Base-by-base conservation (phyloP, 2,888 invertebrate genomes). In the Auanema freiburgensis region DNA sequence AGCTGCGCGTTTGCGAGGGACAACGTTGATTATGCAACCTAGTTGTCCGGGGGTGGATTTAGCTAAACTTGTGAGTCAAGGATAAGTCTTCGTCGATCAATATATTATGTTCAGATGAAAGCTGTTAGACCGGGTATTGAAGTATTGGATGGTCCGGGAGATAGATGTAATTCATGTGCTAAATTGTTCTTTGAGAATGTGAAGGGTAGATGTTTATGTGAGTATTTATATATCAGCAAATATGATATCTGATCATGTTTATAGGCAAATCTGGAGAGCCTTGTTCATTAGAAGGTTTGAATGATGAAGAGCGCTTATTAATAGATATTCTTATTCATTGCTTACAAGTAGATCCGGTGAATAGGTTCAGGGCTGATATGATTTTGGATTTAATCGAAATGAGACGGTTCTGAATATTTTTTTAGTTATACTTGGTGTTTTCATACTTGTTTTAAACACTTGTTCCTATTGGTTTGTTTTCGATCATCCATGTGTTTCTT, bases 41-140 rank as follows among this genome's bases (percentile, higher is more conserved):
- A 8, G 18, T 5, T 59, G 44, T 44, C 65, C 65, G 4, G 68
- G 68, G 4, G 57, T 69, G 5, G 63, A 69, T 52, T 50, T 66
- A 46, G 59, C 58, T 16, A 63, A 63, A 42, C 40, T 69, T 42
- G 67, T 65, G 16, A 51, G 67, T 60, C n/a, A 14, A 24, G 2
- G 18, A 4, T 16, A 10, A 52, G 10, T 16, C 2, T 24, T 4
- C 4, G 10, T 21, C n/a, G 8, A 18, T n/a, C n/a, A 52, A 52
- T 23, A 11, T 10, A 4, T 23, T 8, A 12, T 1, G 11, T 52
- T 58, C 46, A 63, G 63, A 58, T 53, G 54, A 46, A 24, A 21
- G n/a, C 41, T 10, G 62, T 51, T 1, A 56, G 63, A 40, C 5
- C 12, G 12, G 57, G 62, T 10, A 33, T 49, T n/a, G 41, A 18